phyloP scores from a whole-genome alignment of 1,140 invertebrate species.

The Cyphomyrmex costatus region DNA sequence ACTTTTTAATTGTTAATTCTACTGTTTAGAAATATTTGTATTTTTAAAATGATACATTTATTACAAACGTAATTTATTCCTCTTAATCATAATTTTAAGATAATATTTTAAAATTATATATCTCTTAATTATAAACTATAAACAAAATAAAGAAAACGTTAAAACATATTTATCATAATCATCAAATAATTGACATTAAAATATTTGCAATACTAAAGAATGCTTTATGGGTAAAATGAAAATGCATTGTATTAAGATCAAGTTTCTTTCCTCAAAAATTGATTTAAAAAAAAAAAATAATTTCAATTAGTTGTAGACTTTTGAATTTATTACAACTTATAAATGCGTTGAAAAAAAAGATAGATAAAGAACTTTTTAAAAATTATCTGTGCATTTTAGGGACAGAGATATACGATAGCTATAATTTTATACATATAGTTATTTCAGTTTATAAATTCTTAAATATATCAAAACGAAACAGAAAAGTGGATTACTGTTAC shows the following conservation, averaged over 20 bases:
- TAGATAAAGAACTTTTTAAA: neutral
- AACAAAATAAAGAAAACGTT: neutral
- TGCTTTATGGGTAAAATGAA: too few relatives aligned
- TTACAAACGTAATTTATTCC: neutral
- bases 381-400: neutral
- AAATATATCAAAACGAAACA: neutral
- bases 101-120: neutral
- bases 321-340: neutral
- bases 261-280: too few relatives aligned
- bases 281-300: too few relatives aligned
- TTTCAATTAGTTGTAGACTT: neutral
- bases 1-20: neutral
- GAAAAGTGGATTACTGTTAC: neutral
- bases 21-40: neutral
- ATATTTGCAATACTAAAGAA: too few relatives aligned
- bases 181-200: too few relatives aligned
- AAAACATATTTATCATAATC: neutral
- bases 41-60: neutral
- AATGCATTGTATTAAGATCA: too few relatives aligned
- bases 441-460: neutral
- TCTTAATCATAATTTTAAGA: constrained; percentile 30
- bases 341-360: neutral
- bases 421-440: neutral
- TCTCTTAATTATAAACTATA: neutral
- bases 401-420: neutral